phyloP scores from a whole-genome alignment of 2,888 invertebrate genomes.

The Eugnorisma glareosa region DNA sequence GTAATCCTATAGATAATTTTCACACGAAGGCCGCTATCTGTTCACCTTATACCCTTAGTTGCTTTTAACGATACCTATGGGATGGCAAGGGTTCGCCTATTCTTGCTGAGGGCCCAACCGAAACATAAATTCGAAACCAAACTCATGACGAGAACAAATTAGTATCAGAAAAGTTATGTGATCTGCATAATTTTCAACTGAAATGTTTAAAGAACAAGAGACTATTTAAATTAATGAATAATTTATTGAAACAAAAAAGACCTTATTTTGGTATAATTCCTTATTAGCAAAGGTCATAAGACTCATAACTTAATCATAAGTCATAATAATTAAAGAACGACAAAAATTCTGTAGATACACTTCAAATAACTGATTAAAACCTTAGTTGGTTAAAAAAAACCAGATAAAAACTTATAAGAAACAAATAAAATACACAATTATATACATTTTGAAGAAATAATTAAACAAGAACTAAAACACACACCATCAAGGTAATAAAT shows the following conservation, averaged over 20 bases:
- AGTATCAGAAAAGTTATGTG: constrained; percentile 31
- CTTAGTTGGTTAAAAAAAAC: not conserved
- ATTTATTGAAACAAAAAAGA: not conserved
- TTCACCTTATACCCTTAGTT: constrained; percentile 47
- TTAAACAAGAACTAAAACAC: not conserved
- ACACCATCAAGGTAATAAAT: not conserved
- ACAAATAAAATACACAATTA: not conserved
- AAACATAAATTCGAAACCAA: constrained; percentile 49
- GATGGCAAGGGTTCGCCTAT: constrained; percentile 48
- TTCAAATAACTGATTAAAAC: not conserved
- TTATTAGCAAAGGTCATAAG: too few relatives aligned
- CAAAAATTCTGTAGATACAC: not conserved
- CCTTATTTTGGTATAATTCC: not conserved
- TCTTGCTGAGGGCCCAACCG: constrained; percentile 22
- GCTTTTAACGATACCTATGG: constrained; percentile 54
- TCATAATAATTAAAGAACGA: not conserved
- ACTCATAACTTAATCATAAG: too few relatives aligned
- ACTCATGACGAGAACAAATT: constrained; percentile 37
- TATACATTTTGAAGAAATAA: not conserved
- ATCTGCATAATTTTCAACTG: constrained; percentile 9
- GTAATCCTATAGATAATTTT: constrained; percentile 20
- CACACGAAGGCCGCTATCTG: constrained; percentile 33
- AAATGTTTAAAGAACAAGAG: not conserved
- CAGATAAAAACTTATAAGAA: not conserved
- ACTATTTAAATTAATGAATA: not conserved